A percentile compares a stretch with the other conserved stretches of the same genome.
These are phyloP conservation scores for Falco rusticolus DNA, from an alignment of 2,797 vertebrate genomes.

Conservation along the genomic window DNA sequence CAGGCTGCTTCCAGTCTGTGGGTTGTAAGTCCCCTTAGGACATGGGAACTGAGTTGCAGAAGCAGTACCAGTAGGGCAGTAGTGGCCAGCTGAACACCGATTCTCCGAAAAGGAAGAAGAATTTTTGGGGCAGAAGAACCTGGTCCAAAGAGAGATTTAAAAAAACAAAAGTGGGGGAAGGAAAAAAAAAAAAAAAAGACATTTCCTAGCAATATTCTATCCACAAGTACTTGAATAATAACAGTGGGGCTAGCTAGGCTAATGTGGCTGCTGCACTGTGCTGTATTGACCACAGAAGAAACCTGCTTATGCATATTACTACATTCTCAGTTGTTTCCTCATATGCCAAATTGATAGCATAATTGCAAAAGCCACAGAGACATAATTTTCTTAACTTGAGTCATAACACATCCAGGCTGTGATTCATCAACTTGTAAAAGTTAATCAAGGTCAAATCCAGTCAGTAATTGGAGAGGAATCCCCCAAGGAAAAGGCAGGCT, in stretches of 20 bases:
- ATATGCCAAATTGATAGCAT: conserved; percentile 31
- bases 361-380: conserved; percentile 65
- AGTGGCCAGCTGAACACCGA: conserved; percentile 87
- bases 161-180: not conserved
- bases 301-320: not conserved
- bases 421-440: conserved; percentile 57
- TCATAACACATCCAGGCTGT: conserved; percentile 41
- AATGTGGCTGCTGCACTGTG: not conserved
- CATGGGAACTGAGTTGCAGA: conserved; percentile 86
- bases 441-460: conserved; percentile 60
- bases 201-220: not conserved
- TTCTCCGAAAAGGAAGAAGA: conserved; percentile 76
- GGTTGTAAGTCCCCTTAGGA: conserved; percentile 86
- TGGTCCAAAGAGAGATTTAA: conserved; percentile 44
- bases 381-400: conserved; percentile 56
- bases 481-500: conserved; percentile 16
- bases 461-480: conserved; percentile 41
- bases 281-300: not conserved
- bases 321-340: not conserved
- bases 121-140: conserved; percentile 87
- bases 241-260: not conserved
- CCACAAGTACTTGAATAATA: not conserved
- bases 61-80: conserved; percentile 84
- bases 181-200: not conserved
- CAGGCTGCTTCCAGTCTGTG: conserved; percentile 70